Percentiles rank a stretch among this genome's conserved stretches.
Conservation (phyloP, 2,888 invertebrate genomes). For the Phortica magna region DNA sequence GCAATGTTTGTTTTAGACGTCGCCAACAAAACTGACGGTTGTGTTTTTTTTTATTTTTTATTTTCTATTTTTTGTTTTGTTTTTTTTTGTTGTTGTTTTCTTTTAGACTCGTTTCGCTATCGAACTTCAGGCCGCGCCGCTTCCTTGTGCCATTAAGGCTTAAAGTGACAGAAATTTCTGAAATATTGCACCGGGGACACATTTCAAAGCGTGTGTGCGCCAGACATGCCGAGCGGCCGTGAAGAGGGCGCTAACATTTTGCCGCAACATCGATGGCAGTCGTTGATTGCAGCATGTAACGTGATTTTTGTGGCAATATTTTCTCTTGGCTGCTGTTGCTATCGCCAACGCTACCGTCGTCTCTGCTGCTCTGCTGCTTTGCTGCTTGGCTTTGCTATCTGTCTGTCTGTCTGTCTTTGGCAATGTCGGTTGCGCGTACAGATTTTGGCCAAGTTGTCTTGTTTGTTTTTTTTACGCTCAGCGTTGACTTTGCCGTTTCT, state of each 20-base stretch:
- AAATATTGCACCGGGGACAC: constrained; percentile 38
- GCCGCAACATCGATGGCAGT: constrained; percentile 22
- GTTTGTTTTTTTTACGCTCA: neutral
- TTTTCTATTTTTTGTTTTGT: constrained; percentile 6
- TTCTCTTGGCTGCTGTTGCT: neutral
- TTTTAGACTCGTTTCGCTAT: neutral
- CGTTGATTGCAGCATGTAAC: constrained; percentile 31
- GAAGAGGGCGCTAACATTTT: constrained; percentile 3
- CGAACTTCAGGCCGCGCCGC: neutral
- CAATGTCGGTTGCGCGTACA: neutral
- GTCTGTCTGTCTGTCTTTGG: neutral
- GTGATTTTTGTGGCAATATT: constrained; percentile 31
- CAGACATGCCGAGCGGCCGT: neutral
- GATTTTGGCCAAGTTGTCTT: constrained; percentile 7
- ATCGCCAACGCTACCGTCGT: neutral
- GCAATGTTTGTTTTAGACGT: no score
- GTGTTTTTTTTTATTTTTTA: neutral
- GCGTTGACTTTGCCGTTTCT: neutral
- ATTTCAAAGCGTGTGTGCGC: constrained; percentile 16
- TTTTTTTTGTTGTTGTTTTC: constrained; percentile 12
- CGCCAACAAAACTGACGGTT: neutral
- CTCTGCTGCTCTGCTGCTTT: neutral
- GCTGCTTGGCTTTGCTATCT: no score
- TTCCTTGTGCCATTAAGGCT: constrained; percentile 11
- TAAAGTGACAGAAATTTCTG: constrained; percentile 38